phyloP scores from a whole-genome alignment of 1,140 invertebrate genomes.

The Brachionus rubens region DNA sequence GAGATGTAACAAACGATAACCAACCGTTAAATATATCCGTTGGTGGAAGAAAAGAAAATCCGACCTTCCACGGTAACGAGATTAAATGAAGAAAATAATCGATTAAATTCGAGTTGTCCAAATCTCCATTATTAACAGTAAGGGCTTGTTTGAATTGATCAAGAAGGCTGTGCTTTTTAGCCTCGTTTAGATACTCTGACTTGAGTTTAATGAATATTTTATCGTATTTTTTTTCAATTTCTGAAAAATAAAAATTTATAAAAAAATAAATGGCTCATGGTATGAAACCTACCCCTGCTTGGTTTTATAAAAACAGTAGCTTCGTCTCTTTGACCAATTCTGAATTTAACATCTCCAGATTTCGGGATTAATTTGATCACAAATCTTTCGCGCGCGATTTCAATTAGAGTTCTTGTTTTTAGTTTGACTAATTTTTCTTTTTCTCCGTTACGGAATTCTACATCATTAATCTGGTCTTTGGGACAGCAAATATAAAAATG shows the following conservation, averaged over 20 bases:
- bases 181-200: background rate
- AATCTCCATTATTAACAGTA: constrained; percentile 13
- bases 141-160: background rate
- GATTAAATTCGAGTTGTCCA: background rate
- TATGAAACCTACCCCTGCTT: background rate
- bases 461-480: background rate
- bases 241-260: constrained; percentile 3
- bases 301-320: background rate
- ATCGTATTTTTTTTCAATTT: background rate
- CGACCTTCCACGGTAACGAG: background rate
- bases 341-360: background rate
- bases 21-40: background rate
- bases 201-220: background rate
- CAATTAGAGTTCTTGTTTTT: background rate
- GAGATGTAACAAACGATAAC: background rate
- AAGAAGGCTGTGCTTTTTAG: background rate
- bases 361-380: background rate
- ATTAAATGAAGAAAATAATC: constrained; percentile 13
- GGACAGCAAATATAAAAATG: background rate
- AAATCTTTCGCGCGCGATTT: background rate
- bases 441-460: background rate
- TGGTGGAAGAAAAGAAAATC: constrained; percentile 7
- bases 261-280: too few species aligned
- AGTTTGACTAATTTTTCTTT: background rate
- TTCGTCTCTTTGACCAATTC: constrained; percentile 9